Conservation (phyloP, 2,888 invertebrate genomes). For the Synanthedon vespiformis region DNA sequence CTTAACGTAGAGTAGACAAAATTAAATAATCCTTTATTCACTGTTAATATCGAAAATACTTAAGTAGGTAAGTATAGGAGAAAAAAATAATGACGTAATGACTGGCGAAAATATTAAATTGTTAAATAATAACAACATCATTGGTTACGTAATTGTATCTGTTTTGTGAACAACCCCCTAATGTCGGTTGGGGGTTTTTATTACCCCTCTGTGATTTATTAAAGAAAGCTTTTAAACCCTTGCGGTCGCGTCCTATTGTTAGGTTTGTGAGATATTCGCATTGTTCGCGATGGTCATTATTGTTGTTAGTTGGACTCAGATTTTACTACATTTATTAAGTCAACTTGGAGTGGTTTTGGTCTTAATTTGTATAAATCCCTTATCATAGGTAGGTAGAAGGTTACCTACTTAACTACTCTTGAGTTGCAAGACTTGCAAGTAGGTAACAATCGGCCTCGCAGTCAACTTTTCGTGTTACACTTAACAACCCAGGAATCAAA, state of each 20-base stretch:
- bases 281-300: conserved; percentile 37
- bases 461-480: too few relatives aligned
- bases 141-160: conserved; percentile 52
- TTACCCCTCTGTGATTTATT: conserved; percentile 50
- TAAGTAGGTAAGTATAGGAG: too few relatives aligned
- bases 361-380: too few relatives aligned
- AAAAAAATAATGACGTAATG: conserved; percentile 17
- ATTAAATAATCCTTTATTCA: too few relatives aligned
- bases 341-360: conserved; percentile 10
- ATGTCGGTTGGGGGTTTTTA: conserved; percentile 16
- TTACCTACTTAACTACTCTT: too few relatives aligned
- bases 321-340: conserved; percentile 34
- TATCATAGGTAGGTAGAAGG: too few relatives aligned
- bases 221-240: conserved; percentile 68
- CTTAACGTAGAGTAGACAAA: too few relatives aligned
- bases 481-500: too few relatives aligned
- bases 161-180: conserved; percentile 24
- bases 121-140: conserved; percentile 42
- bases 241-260: conserved; percentile 36
- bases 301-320: conserved; percentile 18
- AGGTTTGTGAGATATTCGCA: conserved; percentile 18
- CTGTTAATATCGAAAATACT: too few relatives aligned
- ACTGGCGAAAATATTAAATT: conserved; percentile 38
- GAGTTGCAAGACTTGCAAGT: too few relatives aligned
- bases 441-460: too few relatives aligned